Base-by-base conservation (phyloP, 2,888 invertebrate species). In the Hirtodrosophila histrioides region DNA sequence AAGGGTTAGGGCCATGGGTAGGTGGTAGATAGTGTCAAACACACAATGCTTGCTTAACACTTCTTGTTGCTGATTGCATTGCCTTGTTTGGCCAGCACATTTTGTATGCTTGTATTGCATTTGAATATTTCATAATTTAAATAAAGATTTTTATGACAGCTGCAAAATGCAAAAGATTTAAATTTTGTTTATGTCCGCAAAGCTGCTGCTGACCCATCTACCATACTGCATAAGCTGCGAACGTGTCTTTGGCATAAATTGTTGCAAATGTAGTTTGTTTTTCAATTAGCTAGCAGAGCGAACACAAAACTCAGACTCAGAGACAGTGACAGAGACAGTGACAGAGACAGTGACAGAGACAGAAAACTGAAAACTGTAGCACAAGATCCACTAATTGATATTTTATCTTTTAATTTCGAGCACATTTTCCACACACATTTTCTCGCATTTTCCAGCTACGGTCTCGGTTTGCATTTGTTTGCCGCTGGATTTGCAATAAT, bases 11-110 rank as follows among this genome's bases (percentile, higher is more conserved):
- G 31, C 17, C 2, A 17, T 17, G 17, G 23, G 7, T 44, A 10
- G 37, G 11, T 35, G 48, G 35, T 40, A 54, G 73, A 74, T 65
- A 78, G 79, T 86, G 82, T 81, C 82, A 82, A 78, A 46, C 7
- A 31, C 86, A 86, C 84, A 86, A 86, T 80, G 72, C 86, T 86
- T 86, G 86, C 85, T 78, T 70, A 82, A 78, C 82, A 82, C 82
- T 82, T 75, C 68, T 84, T 77, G 73, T 60, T 62, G 76, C 66
- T 76, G 78, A 86, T 86, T 82, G 82, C 82, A 75, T 64, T 69
- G 65, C 63, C 77, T 77, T 82, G 86, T 82, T 86, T 83, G 83
- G 77, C 58, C 64, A 60, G 54, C 58, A 53, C 40, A 58, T 66
- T 56, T 48, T 48, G 36, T 29, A 33, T 58, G 27, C 33, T 45